These are phyloP conservation scores for Vesta saturnalis DNA, from an alignment of 2,888 invertebrate species.

Conservation along the genomic window DNA sequence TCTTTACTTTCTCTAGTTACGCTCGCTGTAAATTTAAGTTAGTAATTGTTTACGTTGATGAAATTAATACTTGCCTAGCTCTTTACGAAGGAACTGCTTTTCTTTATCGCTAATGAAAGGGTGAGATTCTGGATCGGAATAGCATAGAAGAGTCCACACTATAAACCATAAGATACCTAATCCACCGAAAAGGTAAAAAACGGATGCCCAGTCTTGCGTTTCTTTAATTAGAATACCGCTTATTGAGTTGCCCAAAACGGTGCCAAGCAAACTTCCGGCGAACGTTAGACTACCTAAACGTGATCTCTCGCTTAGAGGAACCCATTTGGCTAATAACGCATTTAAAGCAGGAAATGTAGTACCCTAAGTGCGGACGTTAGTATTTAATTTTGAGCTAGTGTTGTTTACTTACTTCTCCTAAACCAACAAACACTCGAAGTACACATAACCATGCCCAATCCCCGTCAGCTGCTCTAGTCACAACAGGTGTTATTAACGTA, in stretches of 20 bases:
- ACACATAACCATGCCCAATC: constrained; percentile 73
- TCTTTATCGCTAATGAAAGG: constrained; percentile 79
- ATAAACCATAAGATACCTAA: constrained; percentile 76
- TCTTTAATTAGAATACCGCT: constrained; percentile 74
- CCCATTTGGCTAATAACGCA: constrained; percentile 69
- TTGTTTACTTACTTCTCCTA: constrained; percentile 68
- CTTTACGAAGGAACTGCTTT: constrained; percentile 72
- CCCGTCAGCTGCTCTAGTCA: constrained; percentile 74
- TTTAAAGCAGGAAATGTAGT: constrained; percentile 71
- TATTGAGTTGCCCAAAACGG: constrained; percentile 25
- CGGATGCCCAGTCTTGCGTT: constrained; percentile 75
- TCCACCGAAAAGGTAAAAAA: constrained; percentile 85
- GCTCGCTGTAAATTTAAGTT: constrained; percentile 21
- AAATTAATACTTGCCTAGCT: constrained; percentile 65
- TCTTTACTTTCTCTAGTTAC: constrained; percentile 22
- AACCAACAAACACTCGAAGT: constrained; percentile 76
- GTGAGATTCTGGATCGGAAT: constrained; percentile 73
- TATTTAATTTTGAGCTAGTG: not conserved
- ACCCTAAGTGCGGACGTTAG: constrained; percentile 58
- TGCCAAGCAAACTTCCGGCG: constrained; percentile 67
- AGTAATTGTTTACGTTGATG: not conserved
- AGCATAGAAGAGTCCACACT: constrained; percentile 61
- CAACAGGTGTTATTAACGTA: constrained; percentile 81
- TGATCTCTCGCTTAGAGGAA: constrained; percentile 67
- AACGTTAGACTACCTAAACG: constrained; percentile 69